phyloP scores from a whole-genome alignment of 2,888 invertebrate species.

The Epistrophe grossulariae region DNA sequence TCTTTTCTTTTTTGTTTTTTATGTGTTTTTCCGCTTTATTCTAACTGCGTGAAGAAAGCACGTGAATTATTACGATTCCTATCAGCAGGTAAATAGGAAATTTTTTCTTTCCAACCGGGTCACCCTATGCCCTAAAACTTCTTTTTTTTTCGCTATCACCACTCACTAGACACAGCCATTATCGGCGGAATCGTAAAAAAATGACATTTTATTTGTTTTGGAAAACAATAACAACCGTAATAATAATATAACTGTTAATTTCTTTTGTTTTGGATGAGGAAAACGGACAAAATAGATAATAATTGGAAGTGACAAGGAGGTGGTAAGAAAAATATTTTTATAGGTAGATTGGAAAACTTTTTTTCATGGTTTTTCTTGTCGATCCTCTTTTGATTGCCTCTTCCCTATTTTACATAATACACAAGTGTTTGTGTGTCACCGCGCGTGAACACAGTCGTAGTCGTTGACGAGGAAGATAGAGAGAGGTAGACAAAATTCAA shows the following conservation, averaged over 20 bases:
- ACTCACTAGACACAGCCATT: constrained; percentile 42
- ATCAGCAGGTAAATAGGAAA: constrained; percentile 24
- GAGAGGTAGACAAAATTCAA: constrained; percentile 44
- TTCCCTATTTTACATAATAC: constrained; percentile 75
- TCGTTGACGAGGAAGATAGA: constrained; percentile 46
- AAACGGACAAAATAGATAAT: constrained; percentile 27
- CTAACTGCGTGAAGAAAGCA: constrained; percentile 31
- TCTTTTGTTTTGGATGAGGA: constrained; percentile 31
- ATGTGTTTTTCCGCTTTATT: constrained; percentile 49
- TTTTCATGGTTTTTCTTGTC: constrained; percentile 56
- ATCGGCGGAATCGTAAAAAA: background rate
- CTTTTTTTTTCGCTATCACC: constrained; percentile 12
- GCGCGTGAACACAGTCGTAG: constrained; percentile 75
- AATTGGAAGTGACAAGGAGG: constrained; percentile 41
- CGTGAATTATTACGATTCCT: constrained; percentile 56
- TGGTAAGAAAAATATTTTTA: constrained; percentile 44
- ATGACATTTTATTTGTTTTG: constrained; percentile 26
- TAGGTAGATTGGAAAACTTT: constrained; percentile 47
- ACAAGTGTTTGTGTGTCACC: constrained; percentile 77
- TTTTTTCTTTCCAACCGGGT: background rate
- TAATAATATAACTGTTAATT: constrained; percentile 31
- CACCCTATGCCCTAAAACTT: constrained; percentile 33
- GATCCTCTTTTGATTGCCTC: constrained; percentile 65
- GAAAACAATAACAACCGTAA: constrained; percentile 10
- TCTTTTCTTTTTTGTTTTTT: constrained; percentile 28